phyloP scores from a whole-genome alignment of 2,797 vertebrate species.

The Hydrocynus forskahlii region DNA sequence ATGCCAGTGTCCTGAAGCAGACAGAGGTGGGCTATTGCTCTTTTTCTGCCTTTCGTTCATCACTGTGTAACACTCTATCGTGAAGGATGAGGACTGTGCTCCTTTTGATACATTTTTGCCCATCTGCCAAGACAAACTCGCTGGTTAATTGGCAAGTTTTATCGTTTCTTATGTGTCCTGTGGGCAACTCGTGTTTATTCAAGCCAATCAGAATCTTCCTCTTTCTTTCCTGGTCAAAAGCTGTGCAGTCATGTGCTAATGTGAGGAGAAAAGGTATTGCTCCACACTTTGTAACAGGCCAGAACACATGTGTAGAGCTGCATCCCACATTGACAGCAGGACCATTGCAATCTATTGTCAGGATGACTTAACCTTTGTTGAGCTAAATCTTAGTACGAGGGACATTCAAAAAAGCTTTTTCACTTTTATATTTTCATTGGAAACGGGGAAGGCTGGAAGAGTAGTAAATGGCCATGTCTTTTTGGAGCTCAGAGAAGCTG shows the following conservation, averaged over 20 bases:
- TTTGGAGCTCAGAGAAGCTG: no score
- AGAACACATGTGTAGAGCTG: neutral
- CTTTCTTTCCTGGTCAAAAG: neutral
- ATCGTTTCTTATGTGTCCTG: neutral
- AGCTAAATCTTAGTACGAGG: neutral
- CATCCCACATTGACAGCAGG: neutral
- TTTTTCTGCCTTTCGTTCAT: neutral
- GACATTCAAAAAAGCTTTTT: no score
- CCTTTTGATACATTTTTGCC: neutral
- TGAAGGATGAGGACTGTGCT: neutral
- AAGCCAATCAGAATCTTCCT: neutral
- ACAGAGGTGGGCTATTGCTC: neutral
- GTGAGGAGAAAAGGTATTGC: neutral
- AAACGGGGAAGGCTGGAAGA: no score
- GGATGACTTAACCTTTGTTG: neutral
- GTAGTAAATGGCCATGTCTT: no score
- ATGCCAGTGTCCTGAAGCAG: neutral
- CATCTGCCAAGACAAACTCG: neutral
- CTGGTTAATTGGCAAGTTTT: neutral
- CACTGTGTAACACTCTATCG: neutral
- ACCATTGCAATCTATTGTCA: neutral
- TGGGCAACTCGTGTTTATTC: neutral
- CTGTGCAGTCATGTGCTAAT: constrained; percentile 6
- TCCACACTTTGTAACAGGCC: neutral
- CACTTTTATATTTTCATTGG: no score